Percentiles rank a stretch among this genome's conserved stretches.
Evolutionary conservation across 2,113 vertebrate species (phyloP).

Genomic region (Sinocyclocheilus rhinocerous): DNA sequence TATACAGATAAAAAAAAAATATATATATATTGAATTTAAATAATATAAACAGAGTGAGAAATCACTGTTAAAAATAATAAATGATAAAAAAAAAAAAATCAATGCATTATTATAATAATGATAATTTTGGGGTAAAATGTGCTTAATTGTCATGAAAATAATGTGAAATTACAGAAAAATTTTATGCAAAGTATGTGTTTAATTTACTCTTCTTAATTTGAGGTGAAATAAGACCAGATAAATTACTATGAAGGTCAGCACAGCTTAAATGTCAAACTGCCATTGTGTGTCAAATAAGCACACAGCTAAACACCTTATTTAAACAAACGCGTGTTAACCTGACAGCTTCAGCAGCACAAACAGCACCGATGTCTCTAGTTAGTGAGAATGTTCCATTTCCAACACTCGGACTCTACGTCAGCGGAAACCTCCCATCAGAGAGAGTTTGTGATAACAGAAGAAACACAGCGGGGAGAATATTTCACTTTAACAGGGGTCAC

Average conservation of each 20-base stretch:
- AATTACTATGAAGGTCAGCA: background rate
- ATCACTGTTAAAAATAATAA: no score
- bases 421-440: conserved; percentile 6
- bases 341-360: background rate
- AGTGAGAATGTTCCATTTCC: background rate
- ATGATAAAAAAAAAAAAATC: no score
- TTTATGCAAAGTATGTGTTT: background rate
- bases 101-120: no score
- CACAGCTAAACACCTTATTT: background rate
- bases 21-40: no score
- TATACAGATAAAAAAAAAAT: no score
- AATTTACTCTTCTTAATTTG: background rate
- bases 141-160: background rate
- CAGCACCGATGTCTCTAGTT: background rate
- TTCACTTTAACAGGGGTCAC: conserved; percentile 18
- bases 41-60: no score
- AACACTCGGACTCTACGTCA: background rate
- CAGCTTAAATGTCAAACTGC: no score
- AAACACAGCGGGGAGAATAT: conserved; percentile 26
- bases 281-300: background rate
- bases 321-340: background rate
- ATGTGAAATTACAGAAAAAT: background rate
- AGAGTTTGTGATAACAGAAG: background rate
- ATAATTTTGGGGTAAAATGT: no score
- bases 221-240: background rate